These are phyloP conservation scores for Drosophila dunni DNA, from an alignment of 1,140 invertebrate species.

Conservation along the genomic window DNA sequence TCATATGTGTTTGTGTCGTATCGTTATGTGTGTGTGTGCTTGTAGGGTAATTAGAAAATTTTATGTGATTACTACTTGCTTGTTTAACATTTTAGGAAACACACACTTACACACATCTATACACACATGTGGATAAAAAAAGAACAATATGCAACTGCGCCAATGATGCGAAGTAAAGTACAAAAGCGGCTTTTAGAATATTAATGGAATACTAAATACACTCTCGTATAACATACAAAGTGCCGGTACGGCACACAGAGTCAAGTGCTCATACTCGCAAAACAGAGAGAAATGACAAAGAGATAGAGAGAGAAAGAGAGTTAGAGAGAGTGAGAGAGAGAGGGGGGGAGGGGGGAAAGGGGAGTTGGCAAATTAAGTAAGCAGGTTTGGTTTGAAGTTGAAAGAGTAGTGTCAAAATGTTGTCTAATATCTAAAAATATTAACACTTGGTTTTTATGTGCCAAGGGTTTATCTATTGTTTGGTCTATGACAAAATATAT, in stretches of 20 bases:
- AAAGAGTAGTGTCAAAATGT: slow-evolving; percentile 3
- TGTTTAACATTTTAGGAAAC: slow-evolving; percentile 47
- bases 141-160: slow-evolving; percentile 56
- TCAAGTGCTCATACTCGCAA: slow-evolving; percentile 3
- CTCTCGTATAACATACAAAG: slow-evolving; percentile 32
- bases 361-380: not conserved
- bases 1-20: slow-evolving; percentile 7
- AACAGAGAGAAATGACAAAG: not conserved
- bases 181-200: slow-evolving; percentile 83
- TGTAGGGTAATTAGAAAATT: slow-evolving; percentile 80
- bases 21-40: slow-evolving; percentile 32
- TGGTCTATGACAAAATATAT: too few species aligned
- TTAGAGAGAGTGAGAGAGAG: not conserved
- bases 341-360: not conserved
- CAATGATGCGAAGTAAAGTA: slow-evolving; percentile 74
- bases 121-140: slow-evolving; percentile 42
- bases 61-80: slow-evolving; percentile 74
- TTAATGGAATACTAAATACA: slow-evolving; percentile 84
- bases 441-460: too few species aligned
- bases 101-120: slow-evolving; percentile 5
- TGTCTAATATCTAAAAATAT: too few species aligned
- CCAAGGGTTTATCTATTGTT: too few species aligned
- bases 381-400: not conserved
- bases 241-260: slow-evolving; percentile 10
- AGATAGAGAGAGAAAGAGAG: not conserved